Percentiles rank a stretch among this genome's conserved stretches.
Conservation (phyloP, 2,797 vertebrate genomes). For the Neosalanx taihuensis region DNA sequence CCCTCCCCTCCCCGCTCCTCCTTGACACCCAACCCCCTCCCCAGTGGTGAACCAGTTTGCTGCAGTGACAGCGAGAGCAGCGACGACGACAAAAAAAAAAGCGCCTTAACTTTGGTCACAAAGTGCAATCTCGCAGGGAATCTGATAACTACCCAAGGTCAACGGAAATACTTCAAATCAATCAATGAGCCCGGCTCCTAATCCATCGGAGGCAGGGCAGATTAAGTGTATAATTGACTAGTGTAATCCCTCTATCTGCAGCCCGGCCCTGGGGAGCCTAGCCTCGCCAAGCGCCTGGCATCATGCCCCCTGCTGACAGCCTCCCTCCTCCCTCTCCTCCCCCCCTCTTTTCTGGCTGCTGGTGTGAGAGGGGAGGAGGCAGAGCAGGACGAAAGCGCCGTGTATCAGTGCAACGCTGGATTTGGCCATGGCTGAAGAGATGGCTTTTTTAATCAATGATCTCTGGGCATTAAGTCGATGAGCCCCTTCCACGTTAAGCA, state of each 20-base stretch:
- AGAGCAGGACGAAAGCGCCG: slow-evolving; percentile 22
- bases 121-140: slow-evolving; percentile 82
- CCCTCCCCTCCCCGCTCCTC: slow-evolving; percentile 29
- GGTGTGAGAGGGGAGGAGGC: slow-evolving; percentile 7
- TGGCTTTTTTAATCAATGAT: slow-evolving; percentile 98
- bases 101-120: slow-evolving; percentile 79
- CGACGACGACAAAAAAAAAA: slow-evolving; percentile 74
- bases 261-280: slow-evolving; percentile 59
- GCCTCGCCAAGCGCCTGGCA: slow-evolving; percentile 62
- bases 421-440: slow-evolving; percentile 85
- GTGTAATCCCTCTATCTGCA: slow-evolving; percentile 92
- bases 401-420: slow-evolving; percentile 80
- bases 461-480: slow-evolving; percentile 86
- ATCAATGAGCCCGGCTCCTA: slow-evolving; percentile 86
- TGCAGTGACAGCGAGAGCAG: slow-evolving; percentile 37
- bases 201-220: slow-evolving; percentile 85
- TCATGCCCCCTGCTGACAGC: slow-evolving; percentile 52
- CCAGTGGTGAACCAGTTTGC: slow-evolving; percentile 43
- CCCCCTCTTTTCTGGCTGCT: slow-evolving; percentile 13
- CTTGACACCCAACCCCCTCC: background rate
- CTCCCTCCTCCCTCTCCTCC: slow-evolving; percentile 36
- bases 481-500: slow-evolving; percentile 82
- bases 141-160: slow-evolving; percentile 93
- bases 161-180: slow-evolving; percentile 92
- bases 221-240: slow-evolving; percentile 99